Percentiles rank a stretch among this genome's conserved stretches.
These are phyloP conservation scores for Papilio demoleus DNA, from an alignment of 2,888 invertebrate genomes.

Conservation along the genomic window DNA sequence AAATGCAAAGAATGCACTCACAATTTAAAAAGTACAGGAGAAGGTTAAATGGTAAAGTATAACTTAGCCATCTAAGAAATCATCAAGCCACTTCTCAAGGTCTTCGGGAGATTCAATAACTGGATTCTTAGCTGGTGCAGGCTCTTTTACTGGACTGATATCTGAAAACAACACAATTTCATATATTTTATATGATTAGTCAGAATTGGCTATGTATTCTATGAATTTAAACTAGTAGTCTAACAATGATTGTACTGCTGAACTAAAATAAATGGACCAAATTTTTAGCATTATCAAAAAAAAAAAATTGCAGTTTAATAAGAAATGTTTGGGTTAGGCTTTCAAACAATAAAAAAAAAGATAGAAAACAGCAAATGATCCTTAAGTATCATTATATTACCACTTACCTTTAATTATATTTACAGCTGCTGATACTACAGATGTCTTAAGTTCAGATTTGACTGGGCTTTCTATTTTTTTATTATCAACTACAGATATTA, in stretches of 20 bases:
- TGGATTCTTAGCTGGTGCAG: slow-evolving; percentile 51
- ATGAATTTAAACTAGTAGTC: no score
- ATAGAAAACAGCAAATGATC: no score
- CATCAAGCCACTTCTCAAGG: slow-evolving; percentile 80
- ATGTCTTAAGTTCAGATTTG: not conserved
- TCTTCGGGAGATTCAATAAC: slow-evolving; percentile 76
- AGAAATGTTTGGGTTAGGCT: no score
- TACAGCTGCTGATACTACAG: not conserved
- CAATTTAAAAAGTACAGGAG: not conserved
- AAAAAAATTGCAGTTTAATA: no score
- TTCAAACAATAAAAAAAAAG: no score
- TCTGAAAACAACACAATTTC: slow-evolving; percentile 18
- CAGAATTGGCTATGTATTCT: no score
- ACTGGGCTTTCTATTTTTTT: slow-evolving; percentile 2
- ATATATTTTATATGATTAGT: no score
- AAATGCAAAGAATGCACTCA: not conserved
- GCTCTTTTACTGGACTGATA: slow-evolving; percentile 26
- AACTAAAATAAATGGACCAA: no score
- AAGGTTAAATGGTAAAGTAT: not conserved
- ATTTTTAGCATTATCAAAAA: no score
- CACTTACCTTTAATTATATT: no score
- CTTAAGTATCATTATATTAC: no score
- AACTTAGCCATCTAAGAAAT: slow-evolving; percentile 70
- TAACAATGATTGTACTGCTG: no score
- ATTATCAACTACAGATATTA: slow-evolving; percentile 41